These are phyloP conservation scores for Apogon hyalosoma DNA, from an alignment of 2,797 vertebrate species.

Conservation along the genomic window DNA sequence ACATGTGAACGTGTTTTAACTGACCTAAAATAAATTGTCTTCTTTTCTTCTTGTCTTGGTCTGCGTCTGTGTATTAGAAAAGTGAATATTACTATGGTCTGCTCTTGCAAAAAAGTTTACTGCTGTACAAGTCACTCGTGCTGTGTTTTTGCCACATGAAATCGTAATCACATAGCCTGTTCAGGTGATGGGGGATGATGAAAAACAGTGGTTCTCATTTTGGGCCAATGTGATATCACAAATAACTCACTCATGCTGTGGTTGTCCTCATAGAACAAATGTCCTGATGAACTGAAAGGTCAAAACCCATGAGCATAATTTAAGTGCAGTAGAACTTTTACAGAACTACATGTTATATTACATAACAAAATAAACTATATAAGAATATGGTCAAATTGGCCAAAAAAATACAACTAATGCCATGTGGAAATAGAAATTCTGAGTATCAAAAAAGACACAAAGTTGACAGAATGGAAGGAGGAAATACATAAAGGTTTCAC, in stretches of 20 bases:
- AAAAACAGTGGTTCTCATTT: background rate
- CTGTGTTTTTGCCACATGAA: background rate
- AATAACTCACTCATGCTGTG: background rate
- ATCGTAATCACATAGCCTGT: background rate
- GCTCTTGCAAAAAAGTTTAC: no score
- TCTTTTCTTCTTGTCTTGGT: no score
- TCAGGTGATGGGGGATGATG: background rate
- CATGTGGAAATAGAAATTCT: conserved; percentile 10
- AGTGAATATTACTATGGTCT: no score
- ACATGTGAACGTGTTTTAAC: no score
- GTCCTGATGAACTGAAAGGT: no score
- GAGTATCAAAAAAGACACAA: background rate
- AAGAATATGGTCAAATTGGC: background rate
- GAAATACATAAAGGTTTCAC: conserved; percentile 5
- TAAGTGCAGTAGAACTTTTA: background rate
- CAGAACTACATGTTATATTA: background rate
- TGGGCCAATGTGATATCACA: background rate
- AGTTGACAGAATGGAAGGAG: conserved; percentile 9
- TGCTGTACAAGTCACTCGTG: no score
- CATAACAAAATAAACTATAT: background rate
- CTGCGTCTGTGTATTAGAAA: no score
- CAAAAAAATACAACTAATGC: background rate
- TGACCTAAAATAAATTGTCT: no score
- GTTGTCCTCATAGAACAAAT: background rate
- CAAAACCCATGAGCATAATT: no score